Percentiles rank a stretch among this genome's conserved stretches.
Evolutionary conservation across 2,113 vertebrate genomes (phyloP).

Genomic region (Chaenocephalus aceratus): DNA sequence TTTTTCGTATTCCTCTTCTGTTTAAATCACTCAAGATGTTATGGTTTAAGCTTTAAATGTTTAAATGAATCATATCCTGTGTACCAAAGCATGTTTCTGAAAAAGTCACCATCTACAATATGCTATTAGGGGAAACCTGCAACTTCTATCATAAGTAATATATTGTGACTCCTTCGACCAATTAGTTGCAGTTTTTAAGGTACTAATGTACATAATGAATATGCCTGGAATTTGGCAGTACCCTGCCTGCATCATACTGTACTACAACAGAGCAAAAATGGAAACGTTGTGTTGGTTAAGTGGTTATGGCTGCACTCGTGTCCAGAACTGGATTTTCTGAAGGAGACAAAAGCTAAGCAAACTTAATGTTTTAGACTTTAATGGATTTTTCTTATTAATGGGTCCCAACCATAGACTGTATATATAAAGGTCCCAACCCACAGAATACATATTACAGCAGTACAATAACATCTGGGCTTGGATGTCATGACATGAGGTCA

Average conservation of each 20-base stretch:
- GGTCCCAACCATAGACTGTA: background rate
- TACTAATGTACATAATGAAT: slow-evolving; percentile 10
- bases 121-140: background rate
- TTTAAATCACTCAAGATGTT: background rate
- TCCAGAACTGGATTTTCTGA: slow-evolving; percentile 14
- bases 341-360: background rate
- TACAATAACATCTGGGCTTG: background rate
- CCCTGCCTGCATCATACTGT: background rate
- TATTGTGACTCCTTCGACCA: background rate
- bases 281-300: slow-evolving; percentile 1
- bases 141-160: background rate
- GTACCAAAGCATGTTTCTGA: background rate
- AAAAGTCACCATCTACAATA: background rate
- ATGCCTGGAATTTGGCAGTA: slow-evolving; percentile 4
- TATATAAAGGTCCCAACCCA: background rate
- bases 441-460: background rate
- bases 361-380: background rate
- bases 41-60: background rate
- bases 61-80: background rate
- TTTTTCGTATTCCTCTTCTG: background rate
- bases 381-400: background rate
- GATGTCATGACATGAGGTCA: slow-evolving; percentile 29
- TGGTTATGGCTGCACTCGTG: slow-evolving; percentile 19
- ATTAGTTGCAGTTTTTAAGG: background rate
- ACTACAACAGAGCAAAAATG: no score